A percentile compares a stretch with the other conserved stretches of the same genome.
phyloP scores from a whole-genome alignment of 2,888 invertebrate species.

The Antheraea assamensis region DNA sequence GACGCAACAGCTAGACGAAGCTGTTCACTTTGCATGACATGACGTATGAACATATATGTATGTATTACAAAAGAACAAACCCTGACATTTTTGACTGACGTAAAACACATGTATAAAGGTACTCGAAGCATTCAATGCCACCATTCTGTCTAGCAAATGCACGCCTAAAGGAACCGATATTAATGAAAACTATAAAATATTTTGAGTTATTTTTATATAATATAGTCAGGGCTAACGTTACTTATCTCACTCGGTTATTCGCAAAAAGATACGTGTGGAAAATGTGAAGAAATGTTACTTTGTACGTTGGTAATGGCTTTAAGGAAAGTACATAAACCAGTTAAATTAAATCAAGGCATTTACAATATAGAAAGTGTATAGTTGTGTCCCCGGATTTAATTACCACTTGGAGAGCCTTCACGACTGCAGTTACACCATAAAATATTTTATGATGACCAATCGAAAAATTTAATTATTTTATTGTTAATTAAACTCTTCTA shows the following conservation, averaged over 20 bases:
- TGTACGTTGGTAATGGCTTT: not conserved
- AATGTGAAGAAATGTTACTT: not conserved
- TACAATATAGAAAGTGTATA: constrained; percentile 20
- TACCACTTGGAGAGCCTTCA: not conserved
- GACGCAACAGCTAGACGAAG: not conserved
- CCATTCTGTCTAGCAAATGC: too few relatives aligned
- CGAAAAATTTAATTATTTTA: not conserved
- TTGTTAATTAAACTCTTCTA: not conserved
- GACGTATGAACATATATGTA: not conserved
- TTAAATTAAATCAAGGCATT: constrained; percentile 22
- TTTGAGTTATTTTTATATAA: not conserved
- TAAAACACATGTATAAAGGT: not conserved
- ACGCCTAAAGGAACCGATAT: too few relatives aligned
- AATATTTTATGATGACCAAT: not conserved
- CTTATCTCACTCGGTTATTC: not conserved
- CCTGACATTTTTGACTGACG: not conserved
- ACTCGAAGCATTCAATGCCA: not conserved
- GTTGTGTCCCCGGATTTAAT: not conserved
- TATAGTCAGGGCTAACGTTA: not conserved
- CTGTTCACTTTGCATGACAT: not conserved
- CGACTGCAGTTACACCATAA: not conserved
- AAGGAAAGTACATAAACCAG: not conserved
- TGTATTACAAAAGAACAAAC: not conserved
- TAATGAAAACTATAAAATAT: too few relatives aligned
- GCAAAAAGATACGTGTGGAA: not conserved